A percentile compares a stretch with the other conserved stretches of the same genome.
phyloP scores from a whole-genome alignment of 2,888 invertebrate genomes.

The Catocala nupta region DNA sequence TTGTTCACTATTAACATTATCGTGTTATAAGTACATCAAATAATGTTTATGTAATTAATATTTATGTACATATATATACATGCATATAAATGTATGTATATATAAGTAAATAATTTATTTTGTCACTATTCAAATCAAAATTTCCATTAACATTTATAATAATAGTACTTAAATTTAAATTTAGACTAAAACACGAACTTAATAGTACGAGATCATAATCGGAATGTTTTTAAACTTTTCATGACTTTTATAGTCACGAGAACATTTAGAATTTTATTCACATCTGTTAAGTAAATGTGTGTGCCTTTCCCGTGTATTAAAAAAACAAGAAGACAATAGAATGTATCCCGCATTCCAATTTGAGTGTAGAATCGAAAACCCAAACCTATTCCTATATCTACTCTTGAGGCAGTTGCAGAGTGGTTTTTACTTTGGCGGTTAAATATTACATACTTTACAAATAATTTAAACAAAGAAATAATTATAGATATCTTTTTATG shows the following conservation, averaged over 20 bases:
- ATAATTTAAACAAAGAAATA: too few relatives aligned
- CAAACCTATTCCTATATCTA: constrained; percentile 13
- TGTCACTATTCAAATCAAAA: background rate
- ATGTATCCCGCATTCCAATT: constrained; percentile 43
- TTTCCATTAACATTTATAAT: constrained; percentile 49
- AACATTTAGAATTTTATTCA: background rate
- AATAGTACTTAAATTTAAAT: constrained; percentile 33
- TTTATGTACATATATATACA: too few relatives aligned
- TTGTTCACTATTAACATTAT: constrained; percentile 64
- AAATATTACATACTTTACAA: too few relatives aligned
- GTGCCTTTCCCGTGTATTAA: constrained; percentile 51
- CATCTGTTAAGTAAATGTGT: constrained; percentile 46
- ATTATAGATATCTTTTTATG: too few relatives aligned
- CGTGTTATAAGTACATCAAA: constrained; percentile 65
- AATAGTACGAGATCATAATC: too few relatives aligned
- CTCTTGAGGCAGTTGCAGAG: too few relatives aligned
- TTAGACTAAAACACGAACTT: constrained; percentile 33
- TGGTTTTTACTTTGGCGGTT: too few relatives aligned
- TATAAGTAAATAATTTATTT: too few relatives aligned
- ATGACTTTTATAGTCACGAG: constrained; percentile 32
- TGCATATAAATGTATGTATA: too few relatives aligned
- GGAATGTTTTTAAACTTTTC: constrained; percentile 30
- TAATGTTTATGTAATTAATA: too few relatives aligned
- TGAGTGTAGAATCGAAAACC: constrained; percentile 29
- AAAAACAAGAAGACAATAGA: constrained; percentile 40